Conservation (phyloP, 1,140 invertebrate genomes). For the Cardiocondyla obscurior region DNA sequence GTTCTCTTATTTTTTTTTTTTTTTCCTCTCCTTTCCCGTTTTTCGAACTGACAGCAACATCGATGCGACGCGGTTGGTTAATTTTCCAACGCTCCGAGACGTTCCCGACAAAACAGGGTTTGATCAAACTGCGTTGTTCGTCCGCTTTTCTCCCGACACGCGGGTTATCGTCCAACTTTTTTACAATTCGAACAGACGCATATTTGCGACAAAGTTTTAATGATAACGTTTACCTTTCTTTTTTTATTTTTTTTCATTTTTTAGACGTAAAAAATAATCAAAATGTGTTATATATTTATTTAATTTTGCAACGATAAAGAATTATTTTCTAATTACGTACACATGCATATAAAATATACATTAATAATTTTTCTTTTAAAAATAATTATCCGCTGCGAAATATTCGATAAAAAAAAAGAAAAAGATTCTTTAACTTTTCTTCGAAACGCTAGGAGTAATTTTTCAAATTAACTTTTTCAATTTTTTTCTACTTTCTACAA, state of each 20-base stretch:
- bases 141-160: neutral
- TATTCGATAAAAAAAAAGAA: neutral
- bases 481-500: neutral
- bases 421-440: neutral
- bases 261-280: too few species aligned
- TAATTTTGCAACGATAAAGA: neutral
- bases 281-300: neutral
- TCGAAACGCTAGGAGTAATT: neutral
- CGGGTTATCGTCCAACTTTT: conserved; percentile 20
- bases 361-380: neutral
- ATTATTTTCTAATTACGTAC: neutral
- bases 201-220: conserved; percentile 11
- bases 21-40: too few species aligned
- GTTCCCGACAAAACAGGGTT: conserved; percentile 29
- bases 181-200: neutral
- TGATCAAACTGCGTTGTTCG: neutral
- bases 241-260: too few species aligned
- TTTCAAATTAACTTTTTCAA: neutral
- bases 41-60: neutral
- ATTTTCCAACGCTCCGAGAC: conserved; percentile 36
- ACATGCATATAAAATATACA: too few species aligned
- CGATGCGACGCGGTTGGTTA: conserved; percentile 23
- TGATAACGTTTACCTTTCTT: neutral
- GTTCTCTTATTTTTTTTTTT: neutral
- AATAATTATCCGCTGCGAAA: neutral